phyloP scores from a whole-genome alignment of 2,113 vertebrate genomes.

The Leucopternis melanops region DNA sequence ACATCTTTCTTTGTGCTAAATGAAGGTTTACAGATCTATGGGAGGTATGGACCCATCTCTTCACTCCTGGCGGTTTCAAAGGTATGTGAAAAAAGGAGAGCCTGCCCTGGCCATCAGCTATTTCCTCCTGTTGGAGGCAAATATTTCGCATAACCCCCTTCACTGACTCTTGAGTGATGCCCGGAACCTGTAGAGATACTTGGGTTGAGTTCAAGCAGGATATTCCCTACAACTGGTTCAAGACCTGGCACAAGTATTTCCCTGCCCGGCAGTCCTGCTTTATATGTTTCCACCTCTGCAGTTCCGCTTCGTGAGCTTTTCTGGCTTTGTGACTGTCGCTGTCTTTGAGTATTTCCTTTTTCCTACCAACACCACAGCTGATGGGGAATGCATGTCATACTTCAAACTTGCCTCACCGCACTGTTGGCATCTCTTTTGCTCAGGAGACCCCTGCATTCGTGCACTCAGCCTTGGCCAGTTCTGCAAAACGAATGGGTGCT shows the following conservation, averaged over 20 bases:
- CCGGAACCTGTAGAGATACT: neutral
- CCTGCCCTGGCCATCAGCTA: neutral
- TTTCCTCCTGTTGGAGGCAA: neutral
- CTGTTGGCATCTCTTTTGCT: neutral
- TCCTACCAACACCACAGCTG: neutral
- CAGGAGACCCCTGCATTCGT: neutral
- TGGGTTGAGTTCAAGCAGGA: neutral
- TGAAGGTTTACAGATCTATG: neutral
- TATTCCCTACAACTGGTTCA: neutral
- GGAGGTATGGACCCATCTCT: neutral
- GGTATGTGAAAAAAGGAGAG: neutral
- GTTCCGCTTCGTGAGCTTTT: neutral
- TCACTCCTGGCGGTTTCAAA: neutral
- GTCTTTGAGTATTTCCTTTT: neutral
- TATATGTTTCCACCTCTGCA: neutral
- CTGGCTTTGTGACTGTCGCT: rapidly evolving
- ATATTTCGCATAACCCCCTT: neutral
- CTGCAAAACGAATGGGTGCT: neutral
- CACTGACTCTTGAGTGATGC: no score
- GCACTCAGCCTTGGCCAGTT: neutral
- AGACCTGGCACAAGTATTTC: neutral
- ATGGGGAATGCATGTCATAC: no score
- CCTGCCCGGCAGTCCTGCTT: neutral
- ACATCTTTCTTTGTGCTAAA: no score
- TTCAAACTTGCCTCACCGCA: neutral